A percentile compares a stretch with the other conserved stretches of the same genome.
Evolutionary conservation across 2,888 invertebrate species (phyloP).

Genomic region (Brenthis hecate): DNA sequence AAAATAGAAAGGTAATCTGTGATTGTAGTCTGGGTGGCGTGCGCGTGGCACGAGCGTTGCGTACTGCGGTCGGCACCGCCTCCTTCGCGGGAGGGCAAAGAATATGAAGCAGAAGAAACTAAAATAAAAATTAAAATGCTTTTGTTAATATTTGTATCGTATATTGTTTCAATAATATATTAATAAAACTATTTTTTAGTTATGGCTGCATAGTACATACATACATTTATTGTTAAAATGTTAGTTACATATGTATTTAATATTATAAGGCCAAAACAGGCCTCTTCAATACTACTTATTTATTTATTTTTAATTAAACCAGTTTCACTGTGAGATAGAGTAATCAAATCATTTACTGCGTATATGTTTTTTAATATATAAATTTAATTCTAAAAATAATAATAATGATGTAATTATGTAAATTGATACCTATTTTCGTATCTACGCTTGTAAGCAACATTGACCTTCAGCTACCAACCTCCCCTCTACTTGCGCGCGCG

Average conservation of each 20-base stretch:
- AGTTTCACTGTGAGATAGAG: too few species aligned
- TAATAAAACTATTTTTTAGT: not conserved
- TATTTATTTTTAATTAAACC: too few species aligned
- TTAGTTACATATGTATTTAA: not conserved
- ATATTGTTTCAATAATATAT: too few species aligned
- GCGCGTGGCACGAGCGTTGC: conserved; percentile 66
- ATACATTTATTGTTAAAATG: not conserved
- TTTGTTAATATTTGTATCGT: too few species aligned
- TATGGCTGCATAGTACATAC: not conserved
- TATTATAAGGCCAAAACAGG: not conserved
- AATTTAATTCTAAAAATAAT: too few species aligned
- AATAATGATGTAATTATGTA: too few species aligned
- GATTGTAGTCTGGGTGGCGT: conserved; percentile 74
- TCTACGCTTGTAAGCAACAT: conserved; percentile 8
- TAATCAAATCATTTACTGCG: too few species aligned
- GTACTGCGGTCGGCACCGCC: conserved; percentile 62
- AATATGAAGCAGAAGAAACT: conserved; percentile 44
- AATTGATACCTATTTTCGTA: conserved; percentile 9
- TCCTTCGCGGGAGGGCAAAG: conserved; percentile 59
- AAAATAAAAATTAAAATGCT: not conserved
- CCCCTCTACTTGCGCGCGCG: conserved; percentile 53
- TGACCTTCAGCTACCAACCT: conserved; percentile 21
- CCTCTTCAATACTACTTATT: too few species aligned
- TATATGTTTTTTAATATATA: too few species aligned
- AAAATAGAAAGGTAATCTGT: conserved; percentile 9